Evolutionary conservation across 2,888 invertebrate genomes (phyloP), one percentile per base, ranked within the genome.

Genomic region (Ormyrus nitidulus): DNA sequence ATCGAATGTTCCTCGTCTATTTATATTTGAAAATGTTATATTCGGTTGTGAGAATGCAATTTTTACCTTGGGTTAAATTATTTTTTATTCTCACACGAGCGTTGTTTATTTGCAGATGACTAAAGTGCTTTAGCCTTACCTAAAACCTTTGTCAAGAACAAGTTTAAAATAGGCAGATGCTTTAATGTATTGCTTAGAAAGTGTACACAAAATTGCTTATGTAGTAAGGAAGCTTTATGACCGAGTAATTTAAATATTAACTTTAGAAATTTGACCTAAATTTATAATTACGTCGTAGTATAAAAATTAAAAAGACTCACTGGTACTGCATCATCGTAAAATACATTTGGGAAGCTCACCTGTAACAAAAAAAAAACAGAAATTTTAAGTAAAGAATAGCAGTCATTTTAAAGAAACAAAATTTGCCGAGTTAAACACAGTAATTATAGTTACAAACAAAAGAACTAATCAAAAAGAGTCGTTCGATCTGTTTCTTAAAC

Each of bases 261-360:
- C 61, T 51, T n/a, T 44, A 51, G 13, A 44, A 10, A n/a, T n/a
- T 11, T 61, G 71, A 61, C 71, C 71, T 61, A 34, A 61, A 61
- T 71, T 51, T 49, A 49, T 61, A 71, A 71, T 71, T 71, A 59
- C n/a, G 8, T 54, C 62, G n/a, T 49, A 73, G 13, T 6, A 10
- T 49, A 48, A 59, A n/a, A 74, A 74, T 34, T 49, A 48, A 73
- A 61, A 49, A 69, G 6, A 53, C 51, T 61, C 53, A 34, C 71
- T 8, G 34, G 19, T 34, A 62, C n/a, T 61, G 2, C 53, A 48
- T 34, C 4, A 34, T 56, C 0, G 6, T 5, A 44, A 56, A 64
- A 6, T 64, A 44, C 0, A 54, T 11, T 6, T 46, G 5, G n/a
- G 19, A 51, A n/a, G 11, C 10, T 64, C 34, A 69, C 48, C 54